These are phyloP conservation scores for Mormyrops boulengeri DNA, from an alignment of 2,797 vertebrate genomes.

Conservation along the genomic window DNA sequence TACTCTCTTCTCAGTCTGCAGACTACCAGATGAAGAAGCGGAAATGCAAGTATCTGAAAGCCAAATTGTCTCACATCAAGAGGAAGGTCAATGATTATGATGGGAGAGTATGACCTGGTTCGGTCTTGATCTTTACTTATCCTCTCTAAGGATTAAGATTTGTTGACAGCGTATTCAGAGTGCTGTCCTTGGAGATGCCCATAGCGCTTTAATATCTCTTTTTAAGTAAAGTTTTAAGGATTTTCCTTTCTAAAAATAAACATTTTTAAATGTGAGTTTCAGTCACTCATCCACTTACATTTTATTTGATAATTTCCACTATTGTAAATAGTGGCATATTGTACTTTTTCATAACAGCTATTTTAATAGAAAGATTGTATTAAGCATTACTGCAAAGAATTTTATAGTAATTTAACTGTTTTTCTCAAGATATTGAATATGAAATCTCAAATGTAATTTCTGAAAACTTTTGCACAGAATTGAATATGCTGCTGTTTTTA, in stretches of 20 bases:
- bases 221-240: not conserved
- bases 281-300: not conserved
- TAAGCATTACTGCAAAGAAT: not conserved
- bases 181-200: not conserved
- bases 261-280: not conserved
- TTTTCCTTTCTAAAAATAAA: constrained; percentile 7
- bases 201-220: not conserved
- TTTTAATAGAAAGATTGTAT: not conserved
- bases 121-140: not conserved
- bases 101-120: constrained; percentile 47
- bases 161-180: not conserved
- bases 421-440: not conserved
- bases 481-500: not conserved
- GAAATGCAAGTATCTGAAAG: constrained; percentile 68
- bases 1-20: constrained; percentile 54
- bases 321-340: not conserved
- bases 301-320: not conserved
- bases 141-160: not conserved
- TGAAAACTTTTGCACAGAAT: not conserved
- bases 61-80: constrained; percentile 80
- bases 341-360: not conserved
- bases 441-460: not conserved
- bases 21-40: constrained; percentile 73
- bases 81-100: constrained; percentile 78
- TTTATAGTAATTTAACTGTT: not conserved